phyloP scores from a whole-genome alignment of 2,113 vertebrate genomes.

The Ginglymostoma cirratum region DNA sequence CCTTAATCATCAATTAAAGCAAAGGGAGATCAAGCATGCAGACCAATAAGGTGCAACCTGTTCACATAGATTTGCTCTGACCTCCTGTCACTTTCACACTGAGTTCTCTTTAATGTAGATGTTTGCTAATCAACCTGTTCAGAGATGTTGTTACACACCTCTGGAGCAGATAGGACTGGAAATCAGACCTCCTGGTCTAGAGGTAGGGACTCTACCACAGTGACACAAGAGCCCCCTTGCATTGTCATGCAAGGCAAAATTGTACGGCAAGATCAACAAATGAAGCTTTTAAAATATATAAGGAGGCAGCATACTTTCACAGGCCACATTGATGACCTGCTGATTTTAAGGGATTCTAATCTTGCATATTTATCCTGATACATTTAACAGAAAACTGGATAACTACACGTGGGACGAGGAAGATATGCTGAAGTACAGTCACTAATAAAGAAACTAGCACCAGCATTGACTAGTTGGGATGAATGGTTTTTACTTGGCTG shows the following conservation, averaged over 20 bases:
- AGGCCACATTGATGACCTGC: background rate
- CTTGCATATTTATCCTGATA: background rate
- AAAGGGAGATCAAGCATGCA: background rate
- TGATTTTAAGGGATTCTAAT: background rate
- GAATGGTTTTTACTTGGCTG: background rate
- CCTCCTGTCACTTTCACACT: background rate
- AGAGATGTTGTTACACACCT: no score
- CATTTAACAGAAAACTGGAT: background rate
- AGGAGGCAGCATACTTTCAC: background rate
- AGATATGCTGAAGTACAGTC: background rate
- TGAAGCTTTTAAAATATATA: background rate
- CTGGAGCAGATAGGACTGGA: no score
- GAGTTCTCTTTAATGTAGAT: background rate
- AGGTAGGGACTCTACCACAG: no score
- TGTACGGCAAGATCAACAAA: background rate
- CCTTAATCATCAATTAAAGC: background rate
- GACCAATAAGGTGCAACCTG: background rate
- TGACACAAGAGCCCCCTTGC: no score
- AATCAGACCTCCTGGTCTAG: no score
- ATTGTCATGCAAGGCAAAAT: background rate
- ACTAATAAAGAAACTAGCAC: background rate
- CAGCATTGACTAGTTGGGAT: background rate
- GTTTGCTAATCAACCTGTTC: no score
- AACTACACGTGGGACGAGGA: background rate
- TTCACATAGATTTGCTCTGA: background rate